These are phyloP conservation scores for Pangasius macronema DNA, from an alignment of 2,797 vertebrate species.

Conservation along the genomic window DNA sequence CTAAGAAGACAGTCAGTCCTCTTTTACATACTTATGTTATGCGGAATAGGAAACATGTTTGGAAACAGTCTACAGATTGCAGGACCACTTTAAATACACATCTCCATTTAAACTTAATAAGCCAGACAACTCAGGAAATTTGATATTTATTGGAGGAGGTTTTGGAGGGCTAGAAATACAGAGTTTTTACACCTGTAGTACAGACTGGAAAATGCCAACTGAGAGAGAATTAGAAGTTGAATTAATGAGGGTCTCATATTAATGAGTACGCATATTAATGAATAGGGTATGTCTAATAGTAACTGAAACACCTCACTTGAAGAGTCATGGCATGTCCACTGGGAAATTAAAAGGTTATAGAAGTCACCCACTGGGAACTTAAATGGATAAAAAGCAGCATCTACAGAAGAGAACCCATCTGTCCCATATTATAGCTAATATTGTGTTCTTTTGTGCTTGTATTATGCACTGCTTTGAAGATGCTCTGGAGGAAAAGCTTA, in stretches of 20 bases:
- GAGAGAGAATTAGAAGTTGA: not conserved
- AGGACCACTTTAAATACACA: not conserved
- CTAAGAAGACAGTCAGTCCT: not conserved
- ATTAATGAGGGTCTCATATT: not conserved
- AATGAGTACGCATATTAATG: conserved; percentile 21
- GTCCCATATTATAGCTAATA: conserved; percentile 16
- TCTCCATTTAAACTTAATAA: conserved; percentile 18
- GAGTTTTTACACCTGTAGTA: not conserved
- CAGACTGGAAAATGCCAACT: not conserved
- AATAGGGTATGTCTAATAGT: conserved; percentile 35
- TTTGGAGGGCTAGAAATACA: not conserved
- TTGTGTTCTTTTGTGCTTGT: conserved; percentile 19
- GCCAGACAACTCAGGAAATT: conserved; percentile 5
- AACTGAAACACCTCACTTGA: conserved; percentile 28
- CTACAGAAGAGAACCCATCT: conserved; percentile 13
- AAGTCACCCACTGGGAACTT: conserved; percentile 14
- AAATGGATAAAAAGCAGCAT: conserved; percentile 3
- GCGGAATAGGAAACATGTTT: not conserved
- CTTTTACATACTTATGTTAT: not conserved
- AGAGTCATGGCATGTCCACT: conserved; percentile 8
- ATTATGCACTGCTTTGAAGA: not conserved
- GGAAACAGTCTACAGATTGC: not conserved
- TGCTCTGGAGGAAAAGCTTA: conserved; percentile 3
- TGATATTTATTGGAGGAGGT: conserved; percentile 20
- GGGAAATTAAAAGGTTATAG: conserved; percentile 23